Conservation (phyloP, 2,888 invertebrate genomes). For the Malacosoma neustria region DNA sequence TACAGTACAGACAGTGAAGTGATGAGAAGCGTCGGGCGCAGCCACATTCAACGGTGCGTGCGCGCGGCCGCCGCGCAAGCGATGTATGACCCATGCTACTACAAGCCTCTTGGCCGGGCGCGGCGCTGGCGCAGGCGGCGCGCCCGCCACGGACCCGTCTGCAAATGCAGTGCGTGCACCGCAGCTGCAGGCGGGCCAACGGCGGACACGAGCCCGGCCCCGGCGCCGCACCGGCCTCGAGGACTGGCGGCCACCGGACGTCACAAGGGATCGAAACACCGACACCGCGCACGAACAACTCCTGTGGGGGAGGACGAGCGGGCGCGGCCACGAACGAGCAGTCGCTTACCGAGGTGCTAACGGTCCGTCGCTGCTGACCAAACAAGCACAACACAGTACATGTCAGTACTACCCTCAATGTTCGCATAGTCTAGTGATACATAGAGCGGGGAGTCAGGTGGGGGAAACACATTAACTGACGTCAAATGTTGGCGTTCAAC, state of each 20-base stretch:
- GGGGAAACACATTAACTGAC: constrained; percentile 13
- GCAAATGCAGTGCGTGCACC: constrained; percentile 9
- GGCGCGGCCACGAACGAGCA: constrained; percentile 49
- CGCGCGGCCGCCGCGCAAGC: constrained; percentile 72
- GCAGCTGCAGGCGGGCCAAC: constrained; percentile 10
- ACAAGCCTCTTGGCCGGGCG: constrained; percentile 37
- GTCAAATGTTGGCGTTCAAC: neutral
- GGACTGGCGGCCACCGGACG: constrained; percentile 61
- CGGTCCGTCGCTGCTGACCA: constrained; percentile 74
- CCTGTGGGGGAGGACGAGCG: constrained; percentile 46
- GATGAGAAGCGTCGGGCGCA: constrained; percentile 74
- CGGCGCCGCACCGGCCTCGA: constrained; percentile 21
- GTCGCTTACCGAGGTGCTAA: constrained; percentile 71
- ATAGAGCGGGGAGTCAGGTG: constrained; percentile 26
- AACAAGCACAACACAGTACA: constrained; percentile 72
- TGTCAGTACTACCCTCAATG: constrained; percentile 66
- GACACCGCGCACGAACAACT: constrained; percentile 53
- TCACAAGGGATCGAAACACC: constrained; percentile 65
- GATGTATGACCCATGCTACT: constrained; percentile 74
- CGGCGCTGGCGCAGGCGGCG: constrained; percentile 21
- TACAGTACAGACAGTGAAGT: constrained; percentile 73
- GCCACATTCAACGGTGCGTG: constrained; percentile 73
- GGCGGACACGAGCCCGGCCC: constrained; percentile 13
- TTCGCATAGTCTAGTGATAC: constrained; percentile 43
- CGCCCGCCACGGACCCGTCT: constrained; percentile 14